Evolutionary conservation across 35 echinoderm and acorn worm genomes (phyloP), one percentile per base, ranked within the genome.

Genomic region (Nesometra sesokonis): DNA sequence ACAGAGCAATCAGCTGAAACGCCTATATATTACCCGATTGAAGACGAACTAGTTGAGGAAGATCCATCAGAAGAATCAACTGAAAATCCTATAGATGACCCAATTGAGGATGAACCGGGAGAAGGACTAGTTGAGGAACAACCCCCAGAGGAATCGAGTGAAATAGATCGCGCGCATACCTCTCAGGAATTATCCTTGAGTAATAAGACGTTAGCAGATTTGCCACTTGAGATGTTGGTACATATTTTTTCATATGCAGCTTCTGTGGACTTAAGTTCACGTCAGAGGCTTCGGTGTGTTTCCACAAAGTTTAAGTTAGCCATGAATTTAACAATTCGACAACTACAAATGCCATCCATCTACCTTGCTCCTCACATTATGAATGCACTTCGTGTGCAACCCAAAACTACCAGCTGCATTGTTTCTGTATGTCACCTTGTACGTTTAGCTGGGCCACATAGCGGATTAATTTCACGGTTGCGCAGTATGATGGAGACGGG

Each of bases 321-420:
- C 47, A 46, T 85, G 84, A 67, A 30, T 19, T 43, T 85, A 29
- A 85, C 37, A 46, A 32, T 85, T 85, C 84, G 29, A 43, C 84
- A 46, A 43, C 47, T 57, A 19, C 52, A 27, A 57, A 85, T n/a
- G 84, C 33, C 31, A 19, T 57, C 39, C 84, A 27, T 85, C 39
- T 35, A 85, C 35, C 84, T 85, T 27, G 52, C 29, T 35, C 84
- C 38, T 27, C 29, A 43, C 47, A 33, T 85, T 5, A 3, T 57
- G 57, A 38, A 35, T 15, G n/a, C 38, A 4, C 47, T 57, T 27
- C 17, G 33, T 57, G 52, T 57, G 40, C 84, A 5, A 27, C 84
- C 15, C 84, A 27, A 19, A 43, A 8, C n/a, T n/a, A n/a, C n/a
- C 52, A 57, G 19, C 11, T 85, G 37, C 5, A 17, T 4, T 13